Conservation (phyloP, 2,797 vertebrate genomes). For the Molossus alvarezi region DNA sequence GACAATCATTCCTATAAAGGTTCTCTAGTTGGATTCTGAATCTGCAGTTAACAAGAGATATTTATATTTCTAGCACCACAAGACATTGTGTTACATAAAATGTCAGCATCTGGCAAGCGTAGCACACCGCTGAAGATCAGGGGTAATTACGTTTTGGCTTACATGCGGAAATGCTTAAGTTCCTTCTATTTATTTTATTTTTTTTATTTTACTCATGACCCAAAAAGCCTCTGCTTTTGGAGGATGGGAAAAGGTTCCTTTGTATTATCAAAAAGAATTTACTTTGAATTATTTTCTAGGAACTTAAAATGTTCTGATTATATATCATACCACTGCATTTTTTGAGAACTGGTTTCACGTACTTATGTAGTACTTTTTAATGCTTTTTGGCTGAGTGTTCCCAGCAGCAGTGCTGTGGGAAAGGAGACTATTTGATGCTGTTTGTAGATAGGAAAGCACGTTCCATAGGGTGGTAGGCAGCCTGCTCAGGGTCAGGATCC, state of each 20-base stretch:
- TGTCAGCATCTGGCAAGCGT: conserved; percentile 8
- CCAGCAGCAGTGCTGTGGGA: background rate
- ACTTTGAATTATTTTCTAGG: conserved; percentile 15
- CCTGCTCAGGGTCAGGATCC: background rate
- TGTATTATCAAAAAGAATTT: conserved; percentile 32
- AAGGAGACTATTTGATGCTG: background rate
- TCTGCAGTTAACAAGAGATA: background rate
- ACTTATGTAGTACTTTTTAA: conserved; percentile 35
- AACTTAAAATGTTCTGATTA: conserved; percentile 4
- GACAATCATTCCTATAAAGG: background rate
- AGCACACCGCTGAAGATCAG: background rate
- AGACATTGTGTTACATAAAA: background rate
- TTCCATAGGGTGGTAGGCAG: background rate
- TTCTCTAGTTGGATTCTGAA: conserved; percentile 40
- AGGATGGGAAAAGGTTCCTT: conserved; percentile 6
- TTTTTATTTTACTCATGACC: conserved; percentile 10
- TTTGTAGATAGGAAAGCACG: background rate
- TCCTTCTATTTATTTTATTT: background rate
- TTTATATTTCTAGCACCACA: background rate
- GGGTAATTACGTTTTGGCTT: conserved; percentile 57
- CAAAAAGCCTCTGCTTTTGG: conserved; percentile 32
- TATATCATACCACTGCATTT: background rate
- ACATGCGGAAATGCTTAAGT: background rate
- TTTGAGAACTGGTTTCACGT: background rate
- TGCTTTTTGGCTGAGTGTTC: conserved; percentile 7